Evolutionary conservation across 2,888 invertebrate species (phyloP).

Genomic region (Xestia rhomboidea): DNA sequence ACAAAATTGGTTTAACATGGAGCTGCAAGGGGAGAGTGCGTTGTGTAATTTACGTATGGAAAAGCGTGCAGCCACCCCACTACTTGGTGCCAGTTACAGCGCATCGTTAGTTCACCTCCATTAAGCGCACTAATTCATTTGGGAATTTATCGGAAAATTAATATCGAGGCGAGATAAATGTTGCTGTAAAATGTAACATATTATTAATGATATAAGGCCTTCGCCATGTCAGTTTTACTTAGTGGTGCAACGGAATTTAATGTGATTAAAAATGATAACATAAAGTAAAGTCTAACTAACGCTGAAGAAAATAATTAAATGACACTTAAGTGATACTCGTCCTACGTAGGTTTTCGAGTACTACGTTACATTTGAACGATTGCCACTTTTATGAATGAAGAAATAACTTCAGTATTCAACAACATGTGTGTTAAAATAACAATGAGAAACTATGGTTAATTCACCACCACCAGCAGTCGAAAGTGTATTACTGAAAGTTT

Average conservation of each 20-base stretch:
- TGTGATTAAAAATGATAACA: constrained; percentile 21
- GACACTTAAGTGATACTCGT: background rate
- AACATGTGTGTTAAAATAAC: background rate
- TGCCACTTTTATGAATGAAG: constrained; percentile 31
- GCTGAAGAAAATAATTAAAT: constrained; percentile 29
- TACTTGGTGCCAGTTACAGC: background rate
- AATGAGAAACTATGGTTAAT: background rate
- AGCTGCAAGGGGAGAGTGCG: no score
- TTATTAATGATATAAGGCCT: background rate
- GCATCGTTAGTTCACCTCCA: background rate
- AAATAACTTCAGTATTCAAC: constrained; percentile 2
- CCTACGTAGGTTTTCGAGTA: constrained; percentile 3
- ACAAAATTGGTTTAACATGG: background rate
- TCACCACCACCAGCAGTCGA: background rate
- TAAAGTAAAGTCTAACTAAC: constrained; percentile 31
- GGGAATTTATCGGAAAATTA: background rate
- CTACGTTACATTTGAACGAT: constrained; percentile 17
- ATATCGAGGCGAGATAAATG: background rate
- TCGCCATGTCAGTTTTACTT: background rate
- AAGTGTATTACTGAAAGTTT: background rate
- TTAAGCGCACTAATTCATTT: background rate
- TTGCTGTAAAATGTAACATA: background rate
- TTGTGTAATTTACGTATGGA: background rate
- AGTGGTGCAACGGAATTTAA: constrained; percentile 3
- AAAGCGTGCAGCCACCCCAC: background rate